Conservation (phyloP, 1,140 invertebrate genomes). For the Drosophila aff. region DNA sequence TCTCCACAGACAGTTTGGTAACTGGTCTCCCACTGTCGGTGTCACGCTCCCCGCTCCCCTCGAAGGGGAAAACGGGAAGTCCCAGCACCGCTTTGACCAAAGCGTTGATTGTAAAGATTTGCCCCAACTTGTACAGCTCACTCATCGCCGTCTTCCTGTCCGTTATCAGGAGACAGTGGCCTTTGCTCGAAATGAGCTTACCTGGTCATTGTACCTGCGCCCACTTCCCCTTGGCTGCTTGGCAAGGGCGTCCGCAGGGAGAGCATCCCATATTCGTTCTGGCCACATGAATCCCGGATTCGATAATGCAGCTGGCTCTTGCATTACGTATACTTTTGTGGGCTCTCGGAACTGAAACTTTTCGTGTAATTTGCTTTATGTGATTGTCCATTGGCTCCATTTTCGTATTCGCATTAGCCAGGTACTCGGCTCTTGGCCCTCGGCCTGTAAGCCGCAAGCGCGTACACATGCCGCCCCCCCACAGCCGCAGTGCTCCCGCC, state of each 20-base stretch:
- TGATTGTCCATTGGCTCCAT: conserved; percentile 80
- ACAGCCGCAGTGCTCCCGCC: not conserved
- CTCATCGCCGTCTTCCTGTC: conserved; percentile 22
- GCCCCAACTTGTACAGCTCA: not conserved
- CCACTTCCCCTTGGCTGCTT: not conserved
- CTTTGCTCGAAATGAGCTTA: conserved; percentile 50
- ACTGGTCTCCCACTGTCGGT: conserved; percentile 31
- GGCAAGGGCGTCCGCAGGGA: not conserved
- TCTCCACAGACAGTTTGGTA: conserved; percentile 79
- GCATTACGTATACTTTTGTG: conserved; percentile 76
- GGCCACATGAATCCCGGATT: not conserved
- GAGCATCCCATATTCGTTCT: conserved; percentile 11
- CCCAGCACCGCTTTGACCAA: conserved; percentile 22
- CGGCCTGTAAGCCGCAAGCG: conserved; percentile 64
- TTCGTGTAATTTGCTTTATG: conserved; percentile 81
- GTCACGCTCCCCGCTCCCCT: not conserved
- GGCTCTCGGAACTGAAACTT: conserved; percentile 69
- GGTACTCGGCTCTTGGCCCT: conserved; percentile 47
- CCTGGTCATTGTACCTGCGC: conserved; percentile 63
- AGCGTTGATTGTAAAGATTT: conserved; percentile 77
- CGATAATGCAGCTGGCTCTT: conserved; percentile 54
- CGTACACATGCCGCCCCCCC: conserved; percentile 29
- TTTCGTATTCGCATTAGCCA: conserved; percentile 77
- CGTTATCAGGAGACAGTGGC: conserved; percentile 17
- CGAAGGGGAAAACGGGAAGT: not conserved